A percentile compares a stretch with the other conserved stretches of the same genome.
Evolutionary conservation across 1,140 invertebrate genomes (phyloP).

Genomic region (Coenobita brevimanus): DNA sequence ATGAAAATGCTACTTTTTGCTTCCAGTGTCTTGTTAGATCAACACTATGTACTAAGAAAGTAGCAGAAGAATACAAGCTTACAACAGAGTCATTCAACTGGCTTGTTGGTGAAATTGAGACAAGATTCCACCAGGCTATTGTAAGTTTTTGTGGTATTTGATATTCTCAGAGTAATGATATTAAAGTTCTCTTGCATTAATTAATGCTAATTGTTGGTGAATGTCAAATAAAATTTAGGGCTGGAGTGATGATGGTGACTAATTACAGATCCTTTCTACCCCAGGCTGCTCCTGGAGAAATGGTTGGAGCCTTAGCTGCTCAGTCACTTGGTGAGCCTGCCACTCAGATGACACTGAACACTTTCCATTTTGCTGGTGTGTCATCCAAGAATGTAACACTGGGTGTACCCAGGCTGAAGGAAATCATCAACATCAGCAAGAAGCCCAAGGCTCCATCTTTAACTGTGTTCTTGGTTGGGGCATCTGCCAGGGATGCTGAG

Average conservation of each 20-base stretch:
- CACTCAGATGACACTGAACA: slow-evolving; percentile 99
- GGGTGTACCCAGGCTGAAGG: slow-evolving; percentile 91
- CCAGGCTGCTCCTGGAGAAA: slow-evolving; percentile 91
- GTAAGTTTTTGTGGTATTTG: too few species aligned
- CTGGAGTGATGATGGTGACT: background rate
- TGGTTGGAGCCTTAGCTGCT: slow-evolving; percentile 98
- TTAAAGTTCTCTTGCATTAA: too few species aligned
- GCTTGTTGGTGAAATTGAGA: slow-evolving; percentile 99
- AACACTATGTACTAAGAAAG: slow-evolving; percentile 94
- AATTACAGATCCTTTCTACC: background rate
- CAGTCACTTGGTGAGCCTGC: slow-evolving; percentile 99
- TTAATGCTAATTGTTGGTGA: too few species aligned
- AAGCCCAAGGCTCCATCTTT: slow-evolving; percentile 99
- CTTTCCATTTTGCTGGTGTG: slow-evolving; percentile 99
- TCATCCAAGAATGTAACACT: slow-evolving; percentile 99
- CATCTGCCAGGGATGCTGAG: slow-evolving; percentile 96
- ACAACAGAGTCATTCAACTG: slow-evolving; percentile 98
- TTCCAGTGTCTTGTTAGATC: slow-evolving; percentile 97
- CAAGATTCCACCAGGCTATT: slow-evolving; percentile 97
- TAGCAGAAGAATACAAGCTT: slow-evolving; percentile 95
- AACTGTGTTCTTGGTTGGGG: slow-evolving; percentile 96
- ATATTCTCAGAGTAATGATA: too few species aligned
- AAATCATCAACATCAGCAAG: slow-evolving; percentile 99
- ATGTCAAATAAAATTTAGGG: too few species aligned
- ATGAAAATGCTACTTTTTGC: slow-evolving; percentile 97